These are phyloP conservation scores for Chiridota heheva DNA, from an alignment of 35 echinoderm and acorn worm species.

Conservation along the genomic window DNA sequence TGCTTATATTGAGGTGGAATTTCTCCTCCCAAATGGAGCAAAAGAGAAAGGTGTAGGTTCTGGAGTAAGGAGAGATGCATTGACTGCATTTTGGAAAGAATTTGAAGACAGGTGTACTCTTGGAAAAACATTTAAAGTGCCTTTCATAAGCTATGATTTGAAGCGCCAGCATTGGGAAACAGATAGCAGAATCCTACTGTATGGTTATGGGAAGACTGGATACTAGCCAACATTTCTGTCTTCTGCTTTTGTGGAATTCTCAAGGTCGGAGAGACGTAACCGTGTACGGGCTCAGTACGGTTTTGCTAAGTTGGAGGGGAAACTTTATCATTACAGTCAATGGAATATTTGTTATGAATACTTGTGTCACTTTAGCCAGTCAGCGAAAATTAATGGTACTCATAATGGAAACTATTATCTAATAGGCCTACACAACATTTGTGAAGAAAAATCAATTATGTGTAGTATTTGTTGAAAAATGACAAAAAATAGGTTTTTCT, in stretches of 20 bases:
- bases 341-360: no score
- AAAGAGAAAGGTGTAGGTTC: conserved; percentile 14
- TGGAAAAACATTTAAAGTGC: conserved; percentile 28
- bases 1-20: conserved; percentile 30
- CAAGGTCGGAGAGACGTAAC: no score
- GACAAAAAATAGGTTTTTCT: no score
- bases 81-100: conserved; percentile 21
- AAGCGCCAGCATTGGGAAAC: not conserved
- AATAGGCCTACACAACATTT: no score
- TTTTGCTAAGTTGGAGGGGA: no score
- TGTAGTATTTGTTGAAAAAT: no score
- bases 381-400: no score
- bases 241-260: not conserved
- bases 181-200: not conserved
- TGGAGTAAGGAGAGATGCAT: conserved; percentile 15
- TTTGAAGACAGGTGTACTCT: conserved; percentile 23
- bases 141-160: conserved; percentile 31
- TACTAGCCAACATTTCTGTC: conserved; percentile 29
- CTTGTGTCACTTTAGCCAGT: no score
- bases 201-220: not conserved
- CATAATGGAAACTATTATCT: no score
- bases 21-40: conserved; percentile 22
- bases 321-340: no score
- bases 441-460: no score
- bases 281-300: no score